Evolutionary conservation across 2,888 invertebrate species (phyloP).

Genomic region (Oxytorus armatus): DNA sequence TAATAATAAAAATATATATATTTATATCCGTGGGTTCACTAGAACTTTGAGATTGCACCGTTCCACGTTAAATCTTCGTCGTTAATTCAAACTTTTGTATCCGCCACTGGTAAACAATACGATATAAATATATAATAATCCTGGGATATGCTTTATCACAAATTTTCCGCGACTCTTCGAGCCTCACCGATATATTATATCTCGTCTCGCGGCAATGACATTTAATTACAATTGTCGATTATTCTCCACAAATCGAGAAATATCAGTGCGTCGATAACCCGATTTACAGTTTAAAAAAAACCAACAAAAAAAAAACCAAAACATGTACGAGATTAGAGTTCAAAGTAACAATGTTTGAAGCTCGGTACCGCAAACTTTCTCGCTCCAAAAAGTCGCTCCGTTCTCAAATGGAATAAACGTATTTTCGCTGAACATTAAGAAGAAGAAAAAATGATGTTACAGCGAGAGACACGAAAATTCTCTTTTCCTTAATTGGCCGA

Average conservation of each 20-base stretch:
- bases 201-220: background rate
- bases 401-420: background rate
- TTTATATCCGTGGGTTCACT: conserved; percentile 57
- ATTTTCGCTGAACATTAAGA: too few relatives aligned
- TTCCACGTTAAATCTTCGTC: conserved; percentile 49
- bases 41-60: conserved; percentile 66
- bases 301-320: background rate
- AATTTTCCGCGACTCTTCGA: background rate
- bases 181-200: conserved; percentile 7
- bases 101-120: background rate
- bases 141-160: conserved; percentile 25
- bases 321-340: too few relatives aligned
- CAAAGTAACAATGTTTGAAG: background rate
- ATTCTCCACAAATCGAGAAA: background rate
- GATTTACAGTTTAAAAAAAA: too few relatives aligned
- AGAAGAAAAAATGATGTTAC: too few relatives aligned
- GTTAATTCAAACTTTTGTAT: background rate
- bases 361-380: background rate
- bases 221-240: conserved; percentile 42
- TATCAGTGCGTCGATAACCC: too few relatives aligned
- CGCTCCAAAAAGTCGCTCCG: background rate
- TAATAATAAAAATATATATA: conserved; percentile 3
- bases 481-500: background rate
- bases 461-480: background rate
- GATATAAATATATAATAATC: conserved; percentile 4